Percentiles rank a stretch among this genome's conserved stretches.
Conservation (phyloP, 2,113 vertebrate genomes). For the Gavia stellata region DNA sequence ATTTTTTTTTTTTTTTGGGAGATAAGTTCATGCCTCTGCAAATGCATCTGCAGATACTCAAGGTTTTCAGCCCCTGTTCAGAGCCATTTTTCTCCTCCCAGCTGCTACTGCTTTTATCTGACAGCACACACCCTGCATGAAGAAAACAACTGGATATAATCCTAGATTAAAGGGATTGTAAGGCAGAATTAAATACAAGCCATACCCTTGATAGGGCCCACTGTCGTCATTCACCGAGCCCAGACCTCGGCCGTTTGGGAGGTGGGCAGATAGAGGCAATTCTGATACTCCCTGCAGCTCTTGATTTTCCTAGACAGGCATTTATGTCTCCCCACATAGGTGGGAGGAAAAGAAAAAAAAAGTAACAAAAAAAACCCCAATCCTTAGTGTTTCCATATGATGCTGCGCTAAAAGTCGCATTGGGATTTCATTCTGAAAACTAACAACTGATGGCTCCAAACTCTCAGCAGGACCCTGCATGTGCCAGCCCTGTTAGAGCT, state of each 20-base stretch:
- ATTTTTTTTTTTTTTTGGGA: neutral
- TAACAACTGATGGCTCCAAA: neutral
- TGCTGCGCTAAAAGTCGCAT: neutral
- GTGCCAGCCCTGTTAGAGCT: neutral
- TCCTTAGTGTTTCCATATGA: neutral
- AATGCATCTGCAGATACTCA: neutral
- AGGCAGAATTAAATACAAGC: conserved; percentile 40
- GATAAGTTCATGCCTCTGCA: neutral
- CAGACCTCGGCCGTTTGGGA: neutral
- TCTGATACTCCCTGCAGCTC: neutral
- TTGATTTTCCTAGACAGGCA: conserved; percentile 4
- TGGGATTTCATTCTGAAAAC: neutral
- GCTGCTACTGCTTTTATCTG: conserved; percentile 52
- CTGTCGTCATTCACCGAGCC: conserved; percentile 31
- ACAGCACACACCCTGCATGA: conserved; percentile 65
- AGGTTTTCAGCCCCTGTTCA: neutral
- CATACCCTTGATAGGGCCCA: neutral
- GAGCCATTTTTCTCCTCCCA: neutral
- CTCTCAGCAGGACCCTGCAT: neutral
- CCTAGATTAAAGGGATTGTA: conserved; percentile 76
- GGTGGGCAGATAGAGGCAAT: conserved; percentile 8
- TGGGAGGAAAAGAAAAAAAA: neutral
- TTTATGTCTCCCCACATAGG: neutral
- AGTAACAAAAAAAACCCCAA: neutral
- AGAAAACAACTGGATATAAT: conserved; percentile 77